phyloP scores from a whole-genome alignment of 1,140 invertebrate genomes.

The Acromyrmex echinatior region DNA sequence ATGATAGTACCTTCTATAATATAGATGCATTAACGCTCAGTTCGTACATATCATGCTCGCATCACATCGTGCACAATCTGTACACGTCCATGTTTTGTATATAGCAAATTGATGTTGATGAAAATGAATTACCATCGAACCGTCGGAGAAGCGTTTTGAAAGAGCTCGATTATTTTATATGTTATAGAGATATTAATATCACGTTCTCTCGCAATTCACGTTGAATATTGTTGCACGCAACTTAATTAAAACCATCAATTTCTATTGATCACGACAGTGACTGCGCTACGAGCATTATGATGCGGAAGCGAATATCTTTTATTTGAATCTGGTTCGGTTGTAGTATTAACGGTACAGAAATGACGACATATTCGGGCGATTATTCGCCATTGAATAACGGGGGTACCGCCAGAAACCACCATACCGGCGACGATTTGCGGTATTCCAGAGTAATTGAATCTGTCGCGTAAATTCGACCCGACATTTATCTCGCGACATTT shows the following conservation, averaged over 20 bases:
- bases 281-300: neutral
- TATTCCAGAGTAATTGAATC: constrained; percentile 61
- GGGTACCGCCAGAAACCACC: neutral
- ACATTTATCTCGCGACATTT: constrained; percentile 57
- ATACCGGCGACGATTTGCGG: constrained; percentile 39
- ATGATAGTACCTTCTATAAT: constrained; percentile 49
- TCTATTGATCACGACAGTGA: constrained; percentile 34
- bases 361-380: constrained; percentile 24
- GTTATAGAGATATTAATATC: constrained; percentile 8
- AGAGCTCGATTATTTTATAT: constrained; percentile 39
- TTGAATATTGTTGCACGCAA: constrained; percentile 15
- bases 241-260: constrained; percentile 54
- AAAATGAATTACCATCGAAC: constrained; percentile 56
- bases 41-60: constrained; percentile 27
- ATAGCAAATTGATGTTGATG: constrained; percentile 56
- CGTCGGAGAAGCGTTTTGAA: constrained; percentile 43
- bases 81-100: constrained; percentile 48
- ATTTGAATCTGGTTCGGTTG: neutral
- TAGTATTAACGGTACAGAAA: constrained; percentile 13
- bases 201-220: constrained; percentile 9
- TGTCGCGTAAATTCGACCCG: constrained; percentile 57
- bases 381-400: constrained; percentile 51
- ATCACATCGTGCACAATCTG: constrained; percentile 19
- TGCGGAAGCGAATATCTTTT: constrained; percentile 26
- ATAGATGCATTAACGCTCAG: constrained; percentile 50